phyloP scores from a whole-genome alignment of 2,797 vertebrate genomes.

The Argya squamiceps region DNA sequence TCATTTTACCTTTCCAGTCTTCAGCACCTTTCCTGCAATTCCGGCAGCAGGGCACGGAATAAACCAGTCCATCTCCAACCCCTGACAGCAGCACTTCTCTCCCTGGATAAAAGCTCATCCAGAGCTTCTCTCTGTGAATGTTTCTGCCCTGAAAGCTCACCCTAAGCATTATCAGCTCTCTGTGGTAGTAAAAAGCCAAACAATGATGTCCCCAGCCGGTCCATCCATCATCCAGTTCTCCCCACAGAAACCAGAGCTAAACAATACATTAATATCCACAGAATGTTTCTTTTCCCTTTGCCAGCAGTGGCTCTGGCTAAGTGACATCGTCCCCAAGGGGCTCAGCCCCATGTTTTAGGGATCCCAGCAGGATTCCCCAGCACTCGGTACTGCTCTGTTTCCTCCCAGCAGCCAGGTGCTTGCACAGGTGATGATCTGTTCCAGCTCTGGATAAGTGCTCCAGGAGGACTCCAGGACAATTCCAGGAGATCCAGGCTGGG shows the following conservation, averaged over 20 bases:
- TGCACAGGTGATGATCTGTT: not conserved
- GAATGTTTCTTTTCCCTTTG: not conserved
- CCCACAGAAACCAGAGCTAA: not conserved
- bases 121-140: not conserved
- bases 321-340: not conserved
- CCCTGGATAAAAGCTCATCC: not conserved
- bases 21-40: not conserved
- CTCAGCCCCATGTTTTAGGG: not conserved
- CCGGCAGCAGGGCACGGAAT: accelerated
- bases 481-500: not conserved
- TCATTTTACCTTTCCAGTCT: not conserved
- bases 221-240: not conserved
- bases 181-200: not conserved
- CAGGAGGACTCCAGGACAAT: not conserved
- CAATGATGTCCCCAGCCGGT: not conserved
- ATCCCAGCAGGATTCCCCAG: not conserved
- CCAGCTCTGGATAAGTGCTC: not conserved
- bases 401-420: not conserved
- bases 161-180: not conserved
- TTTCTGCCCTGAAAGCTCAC: not conserved
- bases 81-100: not conserved
- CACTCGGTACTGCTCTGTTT: not conserved
- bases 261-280: not conserved
- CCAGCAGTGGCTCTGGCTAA: not conserved
- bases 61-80: not conserved